Percentiles rank a stretch among this genome's conserved stretches.
Conservation (phyloP, 53 echinoderm and acorn worm species). For the Antedon mediterranea region DNA sequence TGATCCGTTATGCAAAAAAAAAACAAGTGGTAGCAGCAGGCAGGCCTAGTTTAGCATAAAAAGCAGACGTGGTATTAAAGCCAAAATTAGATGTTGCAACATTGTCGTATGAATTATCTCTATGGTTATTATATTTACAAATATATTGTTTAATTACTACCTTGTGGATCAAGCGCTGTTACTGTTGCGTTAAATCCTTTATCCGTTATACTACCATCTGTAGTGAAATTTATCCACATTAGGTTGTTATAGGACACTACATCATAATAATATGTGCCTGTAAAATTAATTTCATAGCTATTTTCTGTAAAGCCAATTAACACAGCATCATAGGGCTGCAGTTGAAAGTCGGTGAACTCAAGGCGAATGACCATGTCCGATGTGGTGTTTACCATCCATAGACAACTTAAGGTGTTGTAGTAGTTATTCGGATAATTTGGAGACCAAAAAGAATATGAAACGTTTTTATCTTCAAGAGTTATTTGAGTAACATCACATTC, state of each 20-base stretch:
- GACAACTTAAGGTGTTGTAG: slow-evolving; percentile 13
- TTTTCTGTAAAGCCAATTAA: too few relatives aligned
- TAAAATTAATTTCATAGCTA: neutral
- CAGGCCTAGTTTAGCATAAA: too few relatives aligned
- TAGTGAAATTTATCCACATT: slow-evolving; percentile 14
- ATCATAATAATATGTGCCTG: neutral
- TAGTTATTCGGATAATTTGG: slow-evolving; percentile 39
- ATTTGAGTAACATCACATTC: too few relatives aligned
- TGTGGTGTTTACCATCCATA: slow-evolving; percentile 12
- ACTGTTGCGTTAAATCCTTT: slow-evolving; percentile 22
- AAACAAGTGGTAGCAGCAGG: too few relatives aligned
- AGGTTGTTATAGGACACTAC: slow-evolving; percentile 7
- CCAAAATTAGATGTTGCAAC: too few relatives aligned
- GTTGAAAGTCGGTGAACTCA: slow-evolving; percentile 24
- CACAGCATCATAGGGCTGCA: slow-evolving; percentile 23
- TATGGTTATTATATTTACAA: too few relatives aligned
- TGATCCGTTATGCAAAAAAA: too few relatives aligned
- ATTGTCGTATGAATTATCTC: too few relatives aligned
- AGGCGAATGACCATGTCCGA: slow-evolving; percentile 17
- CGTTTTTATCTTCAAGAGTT: too few relatives aligned
- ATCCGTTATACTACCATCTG: slow-evolving; percentile 21
- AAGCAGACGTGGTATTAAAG: too few relatives aligned
- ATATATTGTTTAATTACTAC: too few relatives aligned
- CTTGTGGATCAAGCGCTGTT: neutral
- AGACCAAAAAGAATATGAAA: slow-evolving; percentile 10